phyloP scores from a whole-genome alignment of 2,888 invertebrate species.

The Hipparchia semele region DNA sequence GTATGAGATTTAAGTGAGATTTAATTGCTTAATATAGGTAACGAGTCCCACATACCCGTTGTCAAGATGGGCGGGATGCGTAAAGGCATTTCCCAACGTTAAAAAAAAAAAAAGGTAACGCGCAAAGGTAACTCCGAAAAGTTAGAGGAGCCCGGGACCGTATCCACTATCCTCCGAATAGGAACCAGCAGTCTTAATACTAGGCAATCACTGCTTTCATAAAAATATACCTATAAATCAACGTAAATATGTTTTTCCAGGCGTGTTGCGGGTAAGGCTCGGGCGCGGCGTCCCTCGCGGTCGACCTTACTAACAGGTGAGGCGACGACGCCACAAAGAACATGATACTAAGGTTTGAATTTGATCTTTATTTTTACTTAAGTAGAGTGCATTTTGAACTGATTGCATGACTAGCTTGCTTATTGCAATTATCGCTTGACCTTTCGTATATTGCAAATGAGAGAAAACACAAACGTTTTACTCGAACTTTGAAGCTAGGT shows the following conservation, averaged over 20 bases:
- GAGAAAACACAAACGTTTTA: constrained; percentile 13
- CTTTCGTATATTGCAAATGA: constrained; percentile 22
- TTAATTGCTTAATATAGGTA: no score
- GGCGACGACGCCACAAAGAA: constrained; percentile 79
- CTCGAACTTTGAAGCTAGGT: neutral
- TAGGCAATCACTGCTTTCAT: neutral
- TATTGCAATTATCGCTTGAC: constrained; percentile 22
- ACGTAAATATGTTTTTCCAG: constrained; percentile 58
- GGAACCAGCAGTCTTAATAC: no score
- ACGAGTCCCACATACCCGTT: no score
- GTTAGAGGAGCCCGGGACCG: no score
- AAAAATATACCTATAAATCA: neutral
- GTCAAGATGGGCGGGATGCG: no score
- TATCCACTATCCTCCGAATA: no score
- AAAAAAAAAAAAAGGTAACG: no score
- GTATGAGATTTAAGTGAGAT: no score
- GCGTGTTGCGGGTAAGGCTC: constrained; percentile 72
- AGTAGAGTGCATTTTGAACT: constrained; percentile 30
- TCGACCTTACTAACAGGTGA: constrained; percentile 82
- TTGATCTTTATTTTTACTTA: constrained; percentile 62
- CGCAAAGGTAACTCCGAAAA: no score
- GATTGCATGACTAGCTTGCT: constrained; percentile 17
- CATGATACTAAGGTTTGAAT: constrained; percentile 82
- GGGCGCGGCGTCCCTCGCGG: constrained; percentile 74
- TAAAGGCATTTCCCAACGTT: no score